Base-by-base conservation (phyloP, 2,113 vertebrate species). In the Romanogobio albipinnatus region DNA sequence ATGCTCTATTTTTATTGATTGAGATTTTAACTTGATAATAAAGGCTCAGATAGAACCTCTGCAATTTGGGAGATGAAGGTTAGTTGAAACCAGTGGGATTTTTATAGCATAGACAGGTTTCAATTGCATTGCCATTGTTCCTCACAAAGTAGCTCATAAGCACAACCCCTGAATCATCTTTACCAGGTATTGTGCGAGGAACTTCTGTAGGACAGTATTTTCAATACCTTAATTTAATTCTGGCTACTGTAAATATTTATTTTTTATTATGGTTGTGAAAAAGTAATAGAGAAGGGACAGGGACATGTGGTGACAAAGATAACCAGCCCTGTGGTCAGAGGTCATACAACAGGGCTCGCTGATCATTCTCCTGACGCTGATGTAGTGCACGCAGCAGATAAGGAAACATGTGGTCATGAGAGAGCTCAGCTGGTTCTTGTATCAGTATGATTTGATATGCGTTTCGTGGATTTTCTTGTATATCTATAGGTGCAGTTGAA, bases 191-290 rank as follows among this genome's bases (percentile, higher is more conserved):
- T 22, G 84, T 43, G 47, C 53, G 47, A 58, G 58, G 58, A 62
- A 36, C 66, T n/a, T 51, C 77, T 66, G 79, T 53, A 49, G 81
- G 43, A 36, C 56, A 45, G 43, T 66, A 61, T 90, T 90, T 87
- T 86, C 53, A 77, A 56, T 74, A 59, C 82, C 83, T 91, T 81
- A 90, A 76, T 88, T 87, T 91, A 77, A 90, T 89, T 81, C 11
- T 70, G 45, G 61, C 86, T 73, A 81, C 86, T 77, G 87, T 93
- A 88, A 94, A 94, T 94, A 94, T 94, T 93, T 85, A 94, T 93
- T 71, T 76, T 9, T 83, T 36, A 73, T 79, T 90, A 92, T 93
- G 89, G 90, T 92, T 92, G 91, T 92, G 92, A 91, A 89, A 91
- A 86, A 33, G 43, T 64, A 81, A 49, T 49, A 13, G 68, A 68